Base-by-base conservation (phyloP, 1,140 invertebrate species). In the Aporrectodea caliginosa region DNA sequence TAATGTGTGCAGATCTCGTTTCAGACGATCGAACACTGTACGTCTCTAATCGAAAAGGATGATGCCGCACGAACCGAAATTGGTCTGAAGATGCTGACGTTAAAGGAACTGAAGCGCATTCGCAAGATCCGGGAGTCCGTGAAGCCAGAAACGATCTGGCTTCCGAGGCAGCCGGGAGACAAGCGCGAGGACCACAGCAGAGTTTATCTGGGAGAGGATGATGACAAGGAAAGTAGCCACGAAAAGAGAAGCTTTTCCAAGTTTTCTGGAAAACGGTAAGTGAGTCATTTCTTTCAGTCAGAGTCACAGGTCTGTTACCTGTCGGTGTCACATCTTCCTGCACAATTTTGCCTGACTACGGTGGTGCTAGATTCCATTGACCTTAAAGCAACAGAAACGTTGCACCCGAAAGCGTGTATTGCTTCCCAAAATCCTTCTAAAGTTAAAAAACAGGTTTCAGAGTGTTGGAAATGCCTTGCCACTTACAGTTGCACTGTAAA, bases 111-210 rank as follows among this genome's bases (percentile, higher is more conserved):
- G 6, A 6, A 58, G 6, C 43, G 43, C 6, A 58, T 58, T 58
- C 43, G 43, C 43, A 58, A 58, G 22, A 58, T 58, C 22, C 43
- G 43, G 22, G 43, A 58, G 43, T 6, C 43, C 22, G 43, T 58
- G 43, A 58, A 58, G 43, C 43, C 43, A 58, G 43, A 58, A 58
- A 58, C 43, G 43, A 58, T 58, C 43, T 58, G 43, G 43, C 43
- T 58, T 6, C 43, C 43, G 22, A 6, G 43, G 6, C 22, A 12
- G 43, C 43, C 43, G 22, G 43, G 43, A 12, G 43, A 58, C 43
- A 58, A 58, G 43, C 6, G 43, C 6, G 43, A 58, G 43, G 43
- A 58, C 22, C 6, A 6, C 22, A 22, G 43, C 6, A 58, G 43
- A 22, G 22, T 58, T 58, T 6, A 58, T 22, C 22, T 58, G 43